phyloP scores from a whole-genome alignment of 2,797 vertebrate species.

The Lithobates sylvaticus region DNA sequence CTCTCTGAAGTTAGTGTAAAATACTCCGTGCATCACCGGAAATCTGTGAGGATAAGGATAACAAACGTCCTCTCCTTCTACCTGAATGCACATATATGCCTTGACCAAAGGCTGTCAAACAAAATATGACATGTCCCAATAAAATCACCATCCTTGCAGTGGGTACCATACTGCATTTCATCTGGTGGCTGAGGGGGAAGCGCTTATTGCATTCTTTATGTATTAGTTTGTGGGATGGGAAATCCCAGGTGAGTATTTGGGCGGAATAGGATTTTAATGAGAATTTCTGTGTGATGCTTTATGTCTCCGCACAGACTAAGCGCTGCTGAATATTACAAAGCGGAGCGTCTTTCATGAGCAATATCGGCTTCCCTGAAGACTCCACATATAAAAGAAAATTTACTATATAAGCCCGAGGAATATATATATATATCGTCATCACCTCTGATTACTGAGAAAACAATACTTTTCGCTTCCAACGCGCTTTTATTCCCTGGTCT shows the following conservation, averaged over 20 bases:
- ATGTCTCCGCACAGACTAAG: not conserved
- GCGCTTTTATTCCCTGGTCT: no score
- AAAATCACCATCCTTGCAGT: no score
- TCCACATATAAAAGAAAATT: not conserved
- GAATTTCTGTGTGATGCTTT: slow-evolving; percentile 22
- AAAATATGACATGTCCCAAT: no score
- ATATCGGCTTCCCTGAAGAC: slow-evolving; percentile 11
- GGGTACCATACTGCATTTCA: no score
- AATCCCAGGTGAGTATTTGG: slow-evolving; percentile 64
- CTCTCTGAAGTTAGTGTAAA: no score
- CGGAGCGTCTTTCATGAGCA: not conserved
- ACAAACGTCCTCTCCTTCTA: no score
- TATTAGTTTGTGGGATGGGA: slow-evolving; percentile 41
- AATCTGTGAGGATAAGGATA: no score
- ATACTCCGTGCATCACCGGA: no score
- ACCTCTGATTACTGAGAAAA: slow-evolving; percentile 18
- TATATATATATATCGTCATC: slow-evolving; percentile 3
- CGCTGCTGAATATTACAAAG: slow-evolving; percentile 26
- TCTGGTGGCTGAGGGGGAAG: slow-evolving; percentile 35
- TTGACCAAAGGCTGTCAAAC: no score
- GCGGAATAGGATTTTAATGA: slow-evolving; percentile 25
- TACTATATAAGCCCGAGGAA: slow-evolving; percentile 4
- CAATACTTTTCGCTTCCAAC: no score
- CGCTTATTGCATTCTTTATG: slow-evolving; percentile 68
- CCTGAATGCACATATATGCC: no score